Evolutionary conservation across 2,113 vertebrate genomes (phyloP).

Genomic region (Percina caprodes): DNA sequence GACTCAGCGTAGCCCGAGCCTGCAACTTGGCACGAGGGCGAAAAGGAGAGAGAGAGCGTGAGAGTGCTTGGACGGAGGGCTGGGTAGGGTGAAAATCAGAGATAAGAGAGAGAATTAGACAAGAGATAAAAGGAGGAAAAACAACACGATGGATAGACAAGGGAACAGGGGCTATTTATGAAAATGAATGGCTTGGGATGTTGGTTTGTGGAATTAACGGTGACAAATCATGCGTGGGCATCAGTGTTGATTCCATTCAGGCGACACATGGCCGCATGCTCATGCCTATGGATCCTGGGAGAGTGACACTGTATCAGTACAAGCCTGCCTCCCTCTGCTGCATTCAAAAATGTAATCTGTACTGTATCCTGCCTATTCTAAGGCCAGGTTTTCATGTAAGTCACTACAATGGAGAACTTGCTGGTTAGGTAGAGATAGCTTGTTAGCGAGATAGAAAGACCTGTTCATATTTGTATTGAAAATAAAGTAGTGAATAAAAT

Average conservation of each 20-base stretch:
- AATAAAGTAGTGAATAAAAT: background rate
- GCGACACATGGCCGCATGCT: slow-evolving; percentile 33
- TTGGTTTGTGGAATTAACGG: slow-evolving; percentile 69
- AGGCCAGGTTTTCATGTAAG: slow-evolving; percentile 38
- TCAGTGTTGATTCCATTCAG: slow-evolving; percentile 55
- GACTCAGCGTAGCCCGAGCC: slow-evolving; percentile 59
- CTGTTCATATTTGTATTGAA: background rate
- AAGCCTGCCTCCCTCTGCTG: slow-evolving; percentile 59
- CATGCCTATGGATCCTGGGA: slow-evolving; percentile 51
- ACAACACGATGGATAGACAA: slow-evolving; percentile 39
- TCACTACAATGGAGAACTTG: slow-evolving; percentile 10
- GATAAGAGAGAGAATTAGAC: slow-evolving; percentile 64
- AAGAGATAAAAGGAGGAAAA: slow-evolving; percentile 47
- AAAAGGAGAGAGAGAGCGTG: slow-evolving; percentile 28
- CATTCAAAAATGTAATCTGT: slow-evolving; percentile 67
- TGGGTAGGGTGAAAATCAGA: slow-evolving; percentile 29
- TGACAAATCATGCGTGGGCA: slow-evolving; percentile 71
- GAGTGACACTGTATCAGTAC: slow-evolving; percentile 48
- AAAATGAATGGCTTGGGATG: slow-evolving; percentile 61
- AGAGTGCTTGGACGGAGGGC: background rate
- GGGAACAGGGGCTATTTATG: slow-evolving; percentile 62
- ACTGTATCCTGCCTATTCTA: slow-evolving; percentile 36
- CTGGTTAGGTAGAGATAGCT: background rate
- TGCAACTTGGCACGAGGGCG: slow-evolving; percentile 57
- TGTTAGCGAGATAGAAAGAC: background rate